Evolutionary conservation across 2,113 vertebrate species (phyloP).

Genomic region (Burhinus bistriatus): DNA sequence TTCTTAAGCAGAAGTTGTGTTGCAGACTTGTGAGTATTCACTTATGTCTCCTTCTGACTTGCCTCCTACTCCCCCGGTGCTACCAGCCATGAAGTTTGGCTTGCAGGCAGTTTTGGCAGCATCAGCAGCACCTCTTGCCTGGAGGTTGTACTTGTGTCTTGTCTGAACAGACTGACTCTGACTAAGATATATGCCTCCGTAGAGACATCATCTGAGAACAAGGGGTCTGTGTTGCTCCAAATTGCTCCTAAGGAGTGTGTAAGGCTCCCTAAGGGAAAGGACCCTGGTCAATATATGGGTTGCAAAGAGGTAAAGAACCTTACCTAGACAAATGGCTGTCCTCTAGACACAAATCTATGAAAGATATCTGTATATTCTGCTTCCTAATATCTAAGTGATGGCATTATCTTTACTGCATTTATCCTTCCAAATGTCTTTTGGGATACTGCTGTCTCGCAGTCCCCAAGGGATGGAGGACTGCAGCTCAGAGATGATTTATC

Average conservation of each 20-base stretch:
- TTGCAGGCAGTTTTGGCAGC: background rate
- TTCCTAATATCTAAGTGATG: background rate
- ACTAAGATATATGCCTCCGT: background rate
- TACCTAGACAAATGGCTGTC: background rate
- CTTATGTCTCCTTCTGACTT: background rate
- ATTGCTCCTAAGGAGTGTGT: background rate
- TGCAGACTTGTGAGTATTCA: background rate
- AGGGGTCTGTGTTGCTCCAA: background rate
- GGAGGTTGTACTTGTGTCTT: background rate
- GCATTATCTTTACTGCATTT: background rate
- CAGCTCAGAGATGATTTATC: background rate
- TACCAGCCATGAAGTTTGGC: background rate
- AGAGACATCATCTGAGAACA: background rate
- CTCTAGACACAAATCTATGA: background rate
- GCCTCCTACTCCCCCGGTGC: background rate
- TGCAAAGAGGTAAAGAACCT: background rate
- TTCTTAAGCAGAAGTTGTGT: background rate
- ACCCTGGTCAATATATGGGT: fast-evolving
- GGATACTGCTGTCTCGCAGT: background rate
- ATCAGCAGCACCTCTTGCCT: background rate
- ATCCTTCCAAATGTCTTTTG: background rate
- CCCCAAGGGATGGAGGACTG: background rate
- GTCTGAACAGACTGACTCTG: background rate
- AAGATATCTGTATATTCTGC: background rate
- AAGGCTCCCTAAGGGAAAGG: background rate